Conservation (phyloP, 2,888 invertebrate species). For the Drosophila koepferae region DNA sequence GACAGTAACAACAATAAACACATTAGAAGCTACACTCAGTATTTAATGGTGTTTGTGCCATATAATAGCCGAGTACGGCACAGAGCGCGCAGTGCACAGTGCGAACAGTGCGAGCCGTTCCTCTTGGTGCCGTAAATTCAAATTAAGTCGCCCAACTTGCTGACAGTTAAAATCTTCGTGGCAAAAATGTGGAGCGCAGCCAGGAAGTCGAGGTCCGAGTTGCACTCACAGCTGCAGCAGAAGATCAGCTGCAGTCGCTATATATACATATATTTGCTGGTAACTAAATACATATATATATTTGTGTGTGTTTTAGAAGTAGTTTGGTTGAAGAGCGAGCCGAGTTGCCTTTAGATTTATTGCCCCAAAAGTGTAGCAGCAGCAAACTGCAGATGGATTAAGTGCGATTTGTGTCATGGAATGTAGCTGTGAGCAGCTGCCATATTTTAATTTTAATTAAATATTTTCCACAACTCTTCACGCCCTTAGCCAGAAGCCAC, state of each 20-base stretch:
- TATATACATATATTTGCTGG: conserved; percentile 20
- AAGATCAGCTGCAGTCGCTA: conserved; percentile 54
- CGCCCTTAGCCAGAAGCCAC: conserved; percentile 6
- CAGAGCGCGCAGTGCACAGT: conserved; percentile 10
- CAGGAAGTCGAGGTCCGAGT: conserved; percentile 48
- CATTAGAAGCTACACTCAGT: conserved; percentile 59
- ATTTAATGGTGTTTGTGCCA: conserved; percentile 78
- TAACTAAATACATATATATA: conserved; percentile 14
- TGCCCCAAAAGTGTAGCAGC: conserved; percentile 58
- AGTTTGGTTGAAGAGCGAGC: conserved; percentile 66
- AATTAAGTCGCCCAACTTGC: conserved; percentile 80
- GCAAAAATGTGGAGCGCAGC: conserved; percentile 74
- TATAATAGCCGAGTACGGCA: conserved; percentile 67
- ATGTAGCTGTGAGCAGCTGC: conserved; percentile 13
- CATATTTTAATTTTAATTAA: conserved; percentile 66
- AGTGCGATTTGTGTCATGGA: conserved; percentile 46
- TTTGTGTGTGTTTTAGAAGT: conserved; percentile 36
- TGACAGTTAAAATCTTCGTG: conserved; percentile 78
- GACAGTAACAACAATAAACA: conserved; percentile 57
- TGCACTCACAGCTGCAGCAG: conserved; percentile 18
- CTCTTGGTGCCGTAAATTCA: conserved; percentile 77
- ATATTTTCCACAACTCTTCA: conserved; percentile 37
- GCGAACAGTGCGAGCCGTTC: conserved; percentile 47
- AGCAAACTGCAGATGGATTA: conserved; percentile 75
- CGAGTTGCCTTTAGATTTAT: conserved; percentile 72